Evolutionary conservation across 2,797 vertebrate genomes (phyloP), one percentile per base, ranked within the genome.

Genomic region (Glossophaga mutica): DNA sequence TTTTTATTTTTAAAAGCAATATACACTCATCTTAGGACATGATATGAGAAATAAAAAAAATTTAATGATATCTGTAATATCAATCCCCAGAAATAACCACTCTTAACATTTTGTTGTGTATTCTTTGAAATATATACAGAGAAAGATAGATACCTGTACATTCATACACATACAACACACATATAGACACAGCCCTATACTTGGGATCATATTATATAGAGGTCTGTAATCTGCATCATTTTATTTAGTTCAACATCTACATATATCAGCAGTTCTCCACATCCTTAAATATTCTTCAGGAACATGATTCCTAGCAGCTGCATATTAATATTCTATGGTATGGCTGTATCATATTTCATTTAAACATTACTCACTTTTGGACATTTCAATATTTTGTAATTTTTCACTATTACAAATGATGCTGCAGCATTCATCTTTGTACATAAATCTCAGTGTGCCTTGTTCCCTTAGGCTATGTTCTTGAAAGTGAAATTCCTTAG

Each of bases 341-440:
- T 76, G 76, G 44, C 68, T 90, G 37, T 68, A 73, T 78, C 95
- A 89, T 95, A 87, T 95, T 96, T 97, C 93, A 95, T 95, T 96
- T 93, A 96, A 87, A 16, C 15, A 2, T 83, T 95, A 34, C 26
- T 76, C 91, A 84, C 87, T 96, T 87, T 65, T 76, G 95, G 87
- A 90, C 94, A 90, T 93, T 96, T 85, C 22, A 26, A 81, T 92
- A 91, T 87, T 82, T 92, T 85, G 90, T 88, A 42, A 16, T 92
- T 96, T 96, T 93, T 96, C 95, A 93, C 71, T 67, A 46, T 97
- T 96, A 97, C 85, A 97, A 93, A 96, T 86, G 92, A 73, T 92
- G 44, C 85, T 68, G 48, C 67, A 50, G 0, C 26, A 55, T 90
- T 94, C 92, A 74, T 96, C 81, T 95, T 92, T 59, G 65, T 52